A percentile compares a stretch with the other conserved stretches of the same genome.
These are phyloP conservation scores for Lucifuga dentata DNA, from an alignment of 2,113 vertebrate species.

Conservation along the genomic window DNA sequence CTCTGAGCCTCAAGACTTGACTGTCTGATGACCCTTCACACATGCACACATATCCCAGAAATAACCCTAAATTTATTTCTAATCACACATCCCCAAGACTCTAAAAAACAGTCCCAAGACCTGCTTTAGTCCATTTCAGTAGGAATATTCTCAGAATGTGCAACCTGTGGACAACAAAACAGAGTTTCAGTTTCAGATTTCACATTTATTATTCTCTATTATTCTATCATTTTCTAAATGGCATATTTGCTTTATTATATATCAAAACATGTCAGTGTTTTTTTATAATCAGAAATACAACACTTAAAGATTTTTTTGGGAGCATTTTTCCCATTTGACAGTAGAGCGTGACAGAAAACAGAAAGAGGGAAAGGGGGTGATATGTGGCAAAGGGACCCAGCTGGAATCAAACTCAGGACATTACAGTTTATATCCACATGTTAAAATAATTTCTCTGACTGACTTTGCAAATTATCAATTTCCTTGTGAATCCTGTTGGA, in stretches of 20 bases:
- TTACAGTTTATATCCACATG: background rate
- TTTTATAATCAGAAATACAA: conserved; percentile 7
- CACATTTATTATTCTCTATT: too few relatives aligned
- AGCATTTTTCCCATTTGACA: too few relatives aligned
- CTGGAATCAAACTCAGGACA: too few relatives aligned
- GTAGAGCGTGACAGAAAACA: too few relatives aligned
- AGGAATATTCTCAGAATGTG: background rate
- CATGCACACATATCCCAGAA: conserved; percentile 7
- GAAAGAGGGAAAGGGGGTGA: too few relatives aligned
- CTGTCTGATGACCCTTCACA: background rate
- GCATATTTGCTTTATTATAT: conserved; percentile 29
- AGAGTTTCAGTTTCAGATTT: background rate
- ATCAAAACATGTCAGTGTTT: conserved; percentile 18
- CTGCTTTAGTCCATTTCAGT: conserved; percentile 13
- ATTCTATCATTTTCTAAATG: conserved; percentile 11
- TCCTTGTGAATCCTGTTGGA: conserved; percentile 2
- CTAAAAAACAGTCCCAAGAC: background rate
- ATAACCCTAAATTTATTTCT: conserved; percentile 14
- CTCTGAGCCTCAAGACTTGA: background rate
- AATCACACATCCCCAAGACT: conserved; percentile 25
- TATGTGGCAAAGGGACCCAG: too few relatives aligned
- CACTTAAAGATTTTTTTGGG: too few relatives aligned
- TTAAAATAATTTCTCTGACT: background rate
- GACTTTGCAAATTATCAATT: conserved; percentile 1
- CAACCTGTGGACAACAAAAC: background rate